Percentiles rank a stretch among this genome's conserved stretches.
phyloP scores from a whole-genome alignment of 2,797 vertebrate species.

The Pantherophis vulpinus region DNA sequence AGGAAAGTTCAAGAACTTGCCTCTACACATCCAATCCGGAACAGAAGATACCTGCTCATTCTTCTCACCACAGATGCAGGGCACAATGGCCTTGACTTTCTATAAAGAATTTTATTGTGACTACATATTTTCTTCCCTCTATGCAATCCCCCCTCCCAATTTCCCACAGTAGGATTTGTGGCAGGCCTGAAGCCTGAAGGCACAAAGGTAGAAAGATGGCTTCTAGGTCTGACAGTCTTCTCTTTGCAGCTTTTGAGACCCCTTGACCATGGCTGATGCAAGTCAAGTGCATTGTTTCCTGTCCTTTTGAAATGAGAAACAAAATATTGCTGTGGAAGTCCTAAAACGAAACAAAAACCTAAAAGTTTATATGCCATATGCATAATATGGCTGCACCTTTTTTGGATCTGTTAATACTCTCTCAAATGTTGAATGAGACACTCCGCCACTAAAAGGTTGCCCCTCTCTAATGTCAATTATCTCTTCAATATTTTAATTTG shows the following conservation, averaged over 20 bases:
- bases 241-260: background rate
- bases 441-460: background rate
- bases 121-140: too few relatives aligned
- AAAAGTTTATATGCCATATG: background rate
- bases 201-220: too few relatives aligned
- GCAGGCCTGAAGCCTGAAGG: too few relatives aligned
- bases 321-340: background rate
- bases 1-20: too few relatives aligned
- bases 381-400: background rate
- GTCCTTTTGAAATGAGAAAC: background rate
- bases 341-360: background rate
- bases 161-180: too few relatives aligned
- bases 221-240: background rate
- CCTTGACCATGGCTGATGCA: background rate
- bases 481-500: conserved; percentile 32
- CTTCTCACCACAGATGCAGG: too few relatives aligned
- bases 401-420: background rate
- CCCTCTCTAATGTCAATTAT: conserved; percentile 33
- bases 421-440: background rate
- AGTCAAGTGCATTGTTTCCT: background rate
- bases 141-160: too few relatives aligned
- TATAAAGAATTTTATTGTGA: too few relatives aligned
- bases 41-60: too few relatives aligned
- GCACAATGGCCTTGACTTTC: too few relatives aligned
- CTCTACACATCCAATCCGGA: too few relatives aligned